A percentile compares a stretch with the other conserved stretches of the same genome.
Evolutionary conservation across 2,888 invertebrate genomes (phyloP).

Genomic region (Aromia moschata): DNA sequence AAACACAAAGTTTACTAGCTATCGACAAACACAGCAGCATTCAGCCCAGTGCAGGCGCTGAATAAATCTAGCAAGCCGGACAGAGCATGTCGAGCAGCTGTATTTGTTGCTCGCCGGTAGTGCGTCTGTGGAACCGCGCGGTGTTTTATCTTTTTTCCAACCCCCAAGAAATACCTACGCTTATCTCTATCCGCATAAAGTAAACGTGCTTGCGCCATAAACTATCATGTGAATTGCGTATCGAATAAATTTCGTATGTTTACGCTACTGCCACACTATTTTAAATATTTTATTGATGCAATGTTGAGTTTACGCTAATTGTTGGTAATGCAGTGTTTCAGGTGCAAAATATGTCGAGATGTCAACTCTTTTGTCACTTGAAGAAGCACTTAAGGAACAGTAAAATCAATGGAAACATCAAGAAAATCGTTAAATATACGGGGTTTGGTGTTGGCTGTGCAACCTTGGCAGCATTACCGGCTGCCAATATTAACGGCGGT

Average conservation of each 20-base stretch:
- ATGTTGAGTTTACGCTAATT: too few relatives aligned
- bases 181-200: not conserved
- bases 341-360: slow-evolving; percentile 17
- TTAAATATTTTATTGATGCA: too few relatives aligned
- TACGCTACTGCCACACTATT: too few relatives aligned
- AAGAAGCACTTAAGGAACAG: not conserved
- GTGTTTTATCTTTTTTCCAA: not conserved
- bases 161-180: too few relatives aligned
- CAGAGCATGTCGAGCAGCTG: slow-evolving; percentile 35
- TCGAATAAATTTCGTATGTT: too few relatives aligned
- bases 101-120: slow-evolving; percentile 10
- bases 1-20: slow-evolving; percentile 46
- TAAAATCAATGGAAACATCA: slow-evolving; percentile 1
- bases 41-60: slow-evolving; percentile 54
- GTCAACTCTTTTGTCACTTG: not conserved
- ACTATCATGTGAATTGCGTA: too few relatives aligned
- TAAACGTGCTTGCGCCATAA: not conserved
- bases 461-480: slow-evolving; percentile 5
- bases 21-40: slow-evolving; percentile 50
- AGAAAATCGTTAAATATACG: slow-evolving; percentile 16
- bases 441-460: slow-evolving; percentile 16
- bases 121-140: not conserved
- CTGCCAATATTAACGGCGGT: not conserved
- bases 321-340: too few relatives aligned
- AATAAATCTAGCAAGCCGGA: slow-evolving; percentile 44